Evolutionary conservation across 2,113 vertebrate genomes (phyloP).

Genomic region (Sapayoa aenigma): DNA sequence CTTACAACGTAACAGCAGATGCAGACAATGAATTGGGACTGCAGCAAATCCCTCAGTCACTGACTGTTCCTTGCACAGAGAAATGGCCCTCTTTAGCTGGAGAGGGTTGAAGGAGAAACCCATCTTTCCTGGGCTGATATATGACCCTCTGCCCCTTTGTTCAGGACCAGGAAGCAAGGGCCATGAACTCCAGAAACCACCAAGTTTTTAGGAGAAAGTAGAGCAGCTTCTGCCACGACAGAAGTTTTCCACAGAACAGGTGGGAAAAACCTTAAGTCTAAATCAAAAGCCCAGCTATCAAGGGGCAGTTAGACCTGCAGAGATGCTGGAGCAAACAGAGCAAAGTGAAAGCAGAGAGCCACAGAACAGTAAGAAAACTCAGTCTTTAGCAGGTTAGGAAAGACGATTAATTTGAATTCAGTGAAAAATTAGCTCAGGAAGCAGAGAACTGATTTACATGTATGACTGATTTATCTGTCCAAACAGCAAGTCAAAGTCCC

Average conservation of each 20-base stretch:
- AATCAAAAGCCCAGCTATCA: not conserved
- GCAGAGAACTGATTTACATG: not conserved
- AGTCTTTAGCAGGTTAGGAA: not conserved
- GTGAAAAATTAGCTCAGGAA: not conserved
- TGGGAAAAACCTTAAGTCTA: not conserved
- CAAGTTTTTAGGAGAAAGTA: not conserved
- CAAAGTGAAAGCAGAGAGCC: not conserved
- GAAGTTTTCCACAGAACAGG: not conserved
- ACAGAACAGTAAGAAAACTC: not conserved
- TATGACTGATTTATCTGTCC: not conserved
- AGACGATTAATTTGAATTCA: not conserved
- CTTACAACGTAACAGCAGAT: fast-evolving
- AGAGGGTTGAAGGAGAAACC: not conserved
- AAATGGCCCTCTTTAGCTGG: not conserved
- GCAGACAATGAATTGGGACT: not conserved
- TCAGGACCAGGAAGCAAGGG: not conserved
- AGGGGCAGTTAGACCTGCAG: not conserved
- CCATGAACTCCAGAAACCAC: not conserved
- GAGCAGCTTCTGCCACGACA: not conserved
- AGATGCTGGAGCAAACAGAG: not conserved
- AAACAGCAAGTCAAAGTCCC: not conserved
- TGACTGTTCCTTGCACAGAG: not conserved
- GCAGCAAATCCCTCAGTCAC: no score
- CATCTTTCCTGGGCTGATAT: not conserved
- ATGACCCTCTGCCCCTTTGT: not conserved